Evolutionary conservation across 2,888 invertebrate genomes (phyloP).

Genomic region (Cryptops parisi): DNA sequence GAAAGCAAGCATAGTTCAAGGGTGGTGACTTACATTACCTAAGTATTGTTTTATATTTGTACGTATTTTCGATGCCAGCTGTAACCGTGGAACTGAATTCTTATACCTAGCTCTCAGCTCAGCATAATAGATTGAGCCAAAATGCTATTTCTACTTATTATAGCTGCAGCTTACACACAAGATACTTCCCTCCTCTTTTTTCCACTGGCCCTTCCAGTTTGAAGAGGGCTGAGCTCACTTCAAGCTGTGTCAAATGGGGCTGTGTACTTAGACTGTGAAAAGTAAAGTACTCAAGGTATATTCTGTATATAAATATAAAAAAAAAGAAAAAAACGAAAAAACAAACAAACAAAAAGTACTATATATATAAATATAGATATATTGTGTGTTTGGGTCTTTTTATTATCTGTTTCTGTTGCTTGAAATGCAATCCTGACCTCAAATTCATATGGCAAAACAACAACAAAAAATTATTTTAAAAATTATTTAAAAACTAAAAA

Average conservation of each 20-base stretch:
- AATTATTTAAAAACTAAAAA: no score
- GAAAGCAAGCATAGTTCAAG: no score
- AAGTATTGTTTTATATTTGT: no score
- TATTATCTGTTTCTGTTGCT: not conserved
- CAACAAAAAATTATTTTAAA: no score
- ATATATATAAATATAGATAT: no score
- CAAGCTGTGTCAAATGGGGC: not conserved
- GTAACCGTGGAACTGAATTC: no score
- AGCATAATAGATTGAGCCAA: not conserved
- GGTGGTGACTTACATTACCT: no score
- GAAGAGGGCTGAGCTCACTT: not conserved
- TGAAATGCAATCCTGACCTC: not conserved
- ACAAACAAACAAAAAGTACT: not conserved
- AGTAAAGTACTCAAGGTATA: constrained; percentile 2
- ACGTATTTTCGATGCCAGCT: no score
- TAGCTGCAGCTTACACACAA: not conserved
- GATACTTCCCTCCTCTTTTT: not conserved
- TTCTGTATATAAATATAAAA: not conserved
- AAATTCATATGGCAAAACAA: no score
- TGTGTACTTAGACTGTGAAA: constrained; percentile 8
- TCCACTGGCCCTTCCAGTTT: not conserved
- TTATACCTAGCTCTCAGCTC: not conserved
- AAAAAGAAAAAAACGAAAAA: not conserved
- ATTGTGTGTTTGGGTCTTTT: not conserved
- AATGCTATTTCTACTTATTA: not conserved